Base-by-base conservation (phyloP, 2,888 invertebrate genomes). In the Andrena dorsata region DNA sequence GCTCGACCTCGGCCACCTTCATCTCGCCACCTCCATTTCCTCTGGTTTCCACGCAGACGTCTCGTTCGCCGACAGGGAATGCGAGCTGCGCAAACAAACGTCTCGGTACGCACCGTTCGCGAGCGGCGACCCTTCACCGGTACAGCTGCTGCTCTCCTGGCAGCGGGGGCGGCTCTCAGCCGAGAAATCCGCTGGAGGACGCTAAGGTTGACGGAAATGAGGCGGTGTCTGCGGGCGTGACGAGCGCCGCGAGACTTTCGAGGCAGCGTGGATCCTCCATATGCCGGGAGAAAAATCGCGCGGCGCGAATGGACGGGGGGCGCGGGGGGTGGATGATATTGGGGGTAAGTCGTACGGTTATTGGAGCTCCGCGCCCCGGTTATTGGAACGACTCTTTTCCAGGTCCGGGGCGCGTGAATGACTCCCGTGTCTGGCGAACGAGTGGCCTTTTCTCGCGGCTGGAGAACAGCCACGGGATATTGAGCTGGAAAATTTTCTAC, bases 331-430 rank as follows among this genome's bases (percentile, higher is more conserved):
- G n/a, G 76, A 86, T 86, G 79, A 84, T 75, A 81, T 82, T 76
- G 80, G 82, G 82, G 86, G 86, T 86, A 87, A 86, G 88, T 84
- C 87, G 85, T 66, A 74, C 65, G 65, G 74, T 87, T 85, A 78
- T 84, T 70, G 78, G 71, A 79, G 61, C 71, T 69, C 72, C 65
- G 71, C 71, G 56, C 58, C 60, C 78, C 20, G 73, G 53, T 73
- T 79, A 78, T 84, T 75, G 76, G 63, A 77, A 74, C 35, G 71
- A 60, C 28, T 76, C 66, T 61, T 65, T 28, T 41, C 30, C 20
- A 23, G 23, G 16, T 61, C 23, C 26, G 35, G 51, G 51, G 51
- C 66, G 77, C 30, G 60, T 73, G 72, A 78, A 78, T 78, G 20
- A 41, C 61, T 26, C 32, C 56, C 47, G 58, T 23, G 23, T 23